phyloP scores from a whole-genome alignment of 2,113 vertebrate genomes.

The Choloepus hoffmanni region DNA sequence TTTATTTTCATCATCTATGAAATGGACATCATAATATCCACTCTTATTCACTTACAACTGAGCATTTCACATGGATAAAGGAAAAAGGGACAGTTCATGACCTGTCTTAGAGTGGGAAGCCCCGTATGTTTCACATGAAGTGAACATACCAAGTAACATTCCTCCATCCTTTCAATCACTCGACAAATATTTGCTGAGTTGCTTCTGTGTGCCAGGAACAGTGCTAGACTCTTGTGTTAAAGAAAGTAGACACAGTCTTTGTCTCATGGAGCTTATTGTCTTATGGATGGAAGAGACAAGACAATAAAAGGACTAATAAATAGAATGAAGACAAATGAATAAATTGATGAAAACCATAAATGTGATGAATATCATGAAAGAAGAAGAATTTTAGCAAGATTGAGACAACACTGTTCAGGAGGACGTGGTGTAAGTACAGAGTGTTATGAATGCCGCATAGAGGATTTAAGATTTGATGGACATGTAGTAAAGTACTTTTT shows the following conservation, averaged over 20 bases:
- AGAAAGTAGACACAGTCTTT: not conserved
- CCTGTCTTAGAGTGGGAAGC: not conserved
- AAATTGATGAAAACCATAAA: not conserved
- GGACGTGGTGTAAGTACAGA: not conserved
- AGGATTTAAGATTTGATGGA: not conserved
- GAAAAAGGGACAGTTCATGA: not conserved
- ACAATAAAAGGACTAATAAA: not conserved
- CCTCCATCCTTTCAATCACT: not conserved
- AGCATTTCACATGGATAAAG: not conserved
- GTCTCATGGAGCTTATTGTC: not conserved
- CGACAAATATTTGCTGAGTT: not conserved
- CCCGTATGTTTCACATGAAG: not conserved
- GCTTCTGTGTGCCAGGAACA: not conserved
- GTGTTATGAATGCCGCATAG: not conserved
- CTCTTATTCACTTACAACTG: not conserved
- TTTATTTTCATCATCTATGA: not conserved
- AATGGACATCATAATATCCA: not conserved
- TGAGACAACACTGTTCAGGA: not conserved
- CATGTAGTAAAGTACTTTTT: not conserved
- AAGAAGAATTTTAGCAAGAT: not conserved
- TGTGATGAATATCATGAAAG: not conserved
- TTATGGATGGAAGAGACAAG: not conserved
- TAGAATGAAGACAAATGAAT: not conserved
- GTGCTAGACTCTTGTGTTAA: not conserved
- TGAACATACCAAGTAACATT: not conserved